Base-by-base conservation (phyloP, 2,113 vertebrate genomes). In the Hippocampus barbouri region DNA sequence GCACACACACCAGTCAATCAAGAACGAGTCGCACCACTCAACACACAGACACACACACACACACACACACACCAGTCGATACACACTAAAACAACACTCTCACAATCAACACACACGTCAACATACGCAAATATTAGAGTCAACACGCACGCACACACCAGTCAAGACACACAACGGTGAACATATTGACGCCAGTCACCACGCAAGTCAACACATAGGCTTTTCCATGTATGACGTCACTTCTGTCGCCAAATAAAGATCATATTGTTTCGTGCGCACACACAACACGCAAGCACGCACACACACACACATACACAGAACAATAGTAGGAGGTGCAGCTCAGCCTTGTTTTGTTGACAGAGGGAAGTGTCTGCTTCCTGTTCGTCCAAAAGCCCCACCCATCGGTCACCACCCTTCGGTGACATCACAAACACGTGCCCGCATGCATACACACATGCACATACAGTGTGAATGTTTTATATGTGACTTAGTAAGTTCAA, bases 361-460 rank as follows among this genome's bases (percentile, higher is more conserved):
- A 85, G 70, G 87, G 83, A 89, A 85, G 56, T 54, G 40, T 73
- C 80, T 69, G 75, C 67, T 86, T 89, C 87, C 87, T 84, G 74
- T 79, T 70, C 57, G 70, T 62, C 65, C 1, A 3, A 75, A 75
- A 72, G 59, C 21, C 59, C 75, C 73, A 0, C 80, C 85, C 63
- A 70, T 47, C 0, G 1, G 59, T 12, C 0, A 0, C 77, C 78
- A 47, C 77, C 81, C 72, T 40, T 41, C 10, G 0, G 3, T 74
- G 75, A 80, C 77, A 80, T 79, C 70, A 66, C 66, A 14, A 7
- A 27, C 74, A 67, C 23, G 16, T 21, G 5, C n/a, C 41, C 16
- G 21, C 21, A 61, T 4, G 27, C 21, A 9, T 15, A 45, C 64
- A 43, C 21, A 7, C 21, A 66, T 4, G 23, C 15, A 64, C 27